A percentile compares a stretch with the other conserved stretches of the same genome.
phyloP scores from a whole-genome alignment of 2,113 vertebrate genomes.

The Gasterosteus aculeatus region DNA sequence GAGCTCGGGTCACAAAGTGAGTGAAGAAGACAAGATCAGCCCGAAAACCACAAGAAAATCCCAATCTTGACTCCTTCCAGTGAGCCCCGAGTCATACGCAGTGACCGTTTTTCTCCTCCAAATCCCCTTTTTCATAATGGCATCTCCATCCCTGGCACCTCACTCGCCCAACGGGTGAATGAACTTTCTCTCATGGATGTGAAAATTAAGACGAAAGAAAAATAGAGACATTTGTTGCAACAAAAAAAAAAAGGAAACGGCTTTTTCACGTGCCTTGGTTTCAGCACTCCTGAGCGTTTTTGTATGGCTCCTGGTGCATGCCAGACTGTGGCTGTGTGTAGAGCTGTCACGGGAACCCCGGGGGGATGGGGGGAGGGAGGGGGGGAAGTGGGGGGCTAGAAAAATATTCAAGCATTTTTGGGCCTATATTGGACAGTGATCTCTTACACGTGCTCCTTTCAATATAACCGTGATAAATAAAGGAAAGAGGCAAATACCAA shows the following conservation, averaged over 20 bases:
- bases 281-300: conserved; percentile 71
- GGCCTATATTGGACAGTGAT: conserved; percentile 69
- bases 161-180: conserved; percentile 17
- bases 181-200: conserved; percentile 1
- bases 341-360: conserved; percentile 76
- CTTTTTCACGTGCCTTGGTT: conserved; percentile 57
- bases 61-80: conserved; percentile 48
- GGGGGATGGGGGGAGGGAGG: conserved; percentile 44
- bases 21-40: conserved; percentile 56
- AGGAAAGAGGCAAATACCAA: conserved; percentile 74
- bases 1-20: conserved; percentile 47
- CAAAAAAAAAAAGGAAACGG: too few species aligned
- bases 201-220: conserved; percentile 16
- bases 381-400: conserved; percentile 58
- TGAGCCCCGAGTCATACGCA: conserved; percentile 22
- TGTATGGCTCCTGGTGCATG: conserved; percentile 66
- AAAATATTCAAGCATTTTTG: conserved; percentile 73
- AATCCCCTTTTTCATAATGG: conserved; percentile 46
- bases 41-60: conserved; percentile 64
- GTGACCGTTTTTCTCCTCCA: conserved; percentile 36
- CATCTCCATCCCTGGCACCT: conserved; percentile 55
- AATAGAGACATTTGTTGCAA: conserved; percentile 18
- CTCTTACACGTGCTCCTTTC: conserved; percentile 72
- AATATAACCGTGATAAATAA: conserved; percentile 77
- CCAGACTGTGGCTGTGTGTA: conserved; percentile 76